Evolutionary conservation across 2,797 vertebrate species (phyloP).

Genomic region (Cryptoblepharus egeriae): DNA sequence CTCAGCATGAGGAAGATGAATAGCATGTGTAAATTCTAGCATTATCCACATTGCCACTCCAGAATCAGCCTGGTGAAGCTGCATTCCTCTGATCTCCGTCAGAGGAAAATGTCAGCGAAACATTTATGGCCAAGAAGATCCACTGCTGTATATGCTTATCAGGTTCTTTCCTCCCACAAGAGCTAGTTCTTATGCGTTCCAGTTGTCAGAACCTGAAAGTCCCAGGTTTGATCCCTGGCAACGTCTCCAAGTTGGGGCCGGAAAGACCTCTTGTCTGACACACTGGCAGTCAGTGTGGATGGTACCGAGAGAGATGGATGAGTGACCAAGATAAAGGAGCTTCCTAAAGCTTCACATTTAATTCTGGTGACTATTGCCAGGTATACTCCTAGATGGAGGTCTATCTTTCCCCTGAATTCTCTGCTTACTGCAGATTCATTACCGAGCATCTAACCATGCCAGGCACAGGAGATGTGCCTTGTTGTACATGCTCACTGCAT

Average conservation of each 20-base stretch:
- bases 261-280: no score
- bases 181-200: neutral
- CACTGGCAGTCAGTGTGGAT: no score
- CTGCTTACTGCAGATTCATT: neutral
- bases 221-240: no score
- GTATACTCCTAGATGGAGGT: neutral
- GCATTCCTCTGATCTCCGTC: constrained; percentile 7
- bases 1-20: constrained; percentile 42
- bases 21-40: constrained; percentile 42
- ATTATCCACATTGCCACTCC: constrained; percentile 40
- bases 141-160: neutral
- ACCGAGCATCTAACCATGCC: no score
- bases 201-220: neutral
- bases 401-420: neutral
- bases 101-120: constrained; percentile 26
- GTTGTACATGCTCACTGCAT: no score
- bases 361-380: neutral
- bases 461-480: no score
- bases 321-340: no score
- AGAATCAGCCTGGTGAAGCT: neutral
- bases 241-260: no score
- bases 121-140: neutral
- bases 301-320: no score
- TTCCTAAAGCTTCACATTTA: no score
- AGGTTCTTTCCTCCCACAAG: neutral